phyloP scores from a whole-genome alignment of 2,113 vertebrate genomes.

The Chinchilla lanigera region DNA sequence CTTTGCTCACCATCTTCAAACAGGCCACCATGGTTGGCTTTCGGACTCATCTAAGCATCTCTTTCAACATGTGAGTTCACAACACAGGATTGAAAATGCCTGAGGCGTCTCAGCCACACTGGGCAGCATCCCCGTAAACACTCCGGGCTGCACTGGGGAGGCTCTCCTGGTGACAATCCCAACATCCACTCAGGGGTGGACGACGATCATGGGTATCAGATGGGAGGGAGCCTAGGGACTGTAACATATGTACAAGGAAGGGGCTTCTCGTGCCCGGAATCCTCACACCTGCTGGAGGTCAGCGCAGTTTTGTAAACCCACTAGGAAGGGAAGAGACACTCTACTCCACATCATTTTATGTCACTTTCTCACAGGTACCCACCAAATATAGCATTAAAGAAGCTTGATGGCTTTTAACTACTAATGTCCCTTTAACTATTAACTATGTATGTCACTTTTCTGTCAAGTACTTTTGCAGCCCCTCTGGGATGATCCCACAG shows the following conservation, averaged over 20 bases:
- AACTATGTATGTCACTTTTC: background rate
- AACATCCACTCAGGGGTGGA: accelerated
- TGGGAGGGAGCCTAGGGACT: background rate
- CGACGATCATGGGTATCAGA: background rate
- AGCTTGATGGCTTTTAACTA: background rate
- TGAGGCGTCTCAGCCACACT: background rate
- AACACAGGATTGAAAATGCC: background rate
- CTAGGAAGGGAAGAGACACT: too few relatives aligned
- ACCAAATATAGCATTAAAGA: background rate
- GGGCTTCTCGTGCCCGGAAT: background rate
- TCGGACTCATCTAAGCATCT: too few relatives aligned
- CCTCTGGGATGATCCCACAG: background rate
- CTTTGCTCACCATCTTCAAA: background rate
- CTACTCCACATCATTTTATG: background rate
- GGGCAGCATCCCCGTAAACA: background rate
- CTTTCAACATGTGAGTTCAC: background rate
- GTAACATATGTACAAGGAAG: too few relatives aligned
- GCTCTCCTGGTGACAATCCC: background rate
- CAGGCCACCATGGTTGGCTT: background rate
- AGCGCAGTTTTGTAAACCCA: background rate
- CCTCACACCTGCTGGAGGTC: background rate
- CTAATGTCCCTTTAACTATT: background rate
- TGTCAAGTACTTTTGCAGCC: background rate
- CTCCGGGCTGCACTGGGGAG: too few relatives aligned
- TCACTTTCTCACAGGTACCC: background rate